Base-by-base conservation (phyloP, 2,113 vertebrate species). In the Lampris megalopsis region DNA sequence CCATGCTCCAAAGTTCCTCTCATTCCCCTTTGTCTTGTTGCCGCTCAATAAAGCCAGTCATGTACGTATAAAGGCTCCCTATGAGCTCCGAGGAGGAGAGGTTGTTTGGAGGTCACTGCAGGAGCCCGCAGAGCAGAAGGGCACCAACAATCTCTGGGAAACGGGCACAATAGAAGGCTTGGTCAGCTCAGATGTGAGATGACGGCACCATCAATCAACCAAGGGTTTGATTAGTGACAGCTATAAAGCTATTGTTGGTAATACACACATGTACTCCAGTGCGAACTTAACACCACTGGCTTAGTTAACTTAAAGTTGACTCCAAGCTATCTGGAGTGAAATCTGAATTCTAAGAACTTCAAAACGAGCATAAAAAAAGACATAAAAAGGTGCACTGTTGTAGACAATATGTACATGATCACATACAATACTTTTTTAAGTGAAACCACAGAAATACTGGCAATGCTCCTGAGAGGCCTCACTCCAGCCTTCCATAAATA, bases 91-190 rank as follows among this genome's bases (percentile, higher is more conserved):
- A 74, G 62, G 70, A 81, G 13, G 71, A 75, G 80, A 78, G 91
- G 91, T 94, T 81, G 82, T 86, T 53, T 71, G 68, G 73, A 79
- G 93, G 91, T 92, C 93, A 92, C 66, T n/a, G 37, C 49, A 83
- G 84, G 83, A 84, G 75, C 89, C 85, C 68, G 88, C 82, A 45
- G 91, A 79, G 91, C 73, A 63, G 72, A 83, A 89, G 80, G 88
- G 86, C 83, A 70, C 84, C 84, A 72, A 81, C 47, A n/a, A 77
- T 86, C 80, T 84, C 77, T 88, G 87, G 88, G 88, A 92, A 91
- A 85, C 52, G 3, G 58, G 45, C 36, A 88, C 74, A 87, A 88
- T 74, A 52, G 77, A 64, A 36, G 73, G 60, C 47, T 77, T 79
- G 83, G 82, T 83, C 86, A 65, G 75, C 88, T 86, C 57, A 58